Base-by-base conservation (phyloP, 2,888 invertebrate genomes). In the Pterobdella sp. region DNA sequence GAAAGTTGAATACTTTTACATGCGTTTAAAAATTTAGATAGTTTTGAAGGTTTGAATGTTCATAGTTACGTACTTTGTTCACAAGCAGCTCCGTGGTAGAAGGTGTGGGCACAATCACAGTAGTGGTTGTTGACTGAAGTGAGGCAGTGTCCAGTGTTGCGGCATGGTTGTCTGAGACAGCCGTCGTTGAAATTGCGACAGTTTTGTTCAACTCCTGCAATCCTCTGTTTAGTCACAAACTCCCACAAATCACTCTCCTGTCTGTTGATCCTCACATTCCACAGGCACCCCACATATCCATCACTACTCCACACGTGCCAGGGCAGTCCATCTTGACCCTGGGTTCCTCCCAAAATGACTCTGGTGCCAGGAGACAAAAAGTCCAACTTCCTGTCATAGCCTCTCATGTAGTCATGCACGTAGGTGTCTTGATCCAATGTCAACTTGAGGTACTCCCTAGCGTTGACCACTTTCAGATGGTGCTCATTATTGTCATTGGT, bases 31-130 rank as follows among this genome's bases (percentile, higher is more conserved):
- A n/a, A n/a, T n/a, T n/a, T n/a, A n/a, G n/a, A n/a, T n/a, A n/a
- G n/a, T n/a, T n/a, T n/a, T n/a, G n/a, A n/a, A n/a, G n/a, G n/a
- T n/a, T n/a, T n/a, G n/a, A n/a, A n/a, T n/a, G n/a, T n/a, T n/a
- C n/a, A n/a, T n/a, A n/a, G n/a, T n/a, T 36, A 76, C 77, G 65
- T 52, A 78, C 78, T 22, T 65, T 35, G 34, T 35, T 77, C 74
- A 52, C 78, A 78, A 37, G 68, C 68, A 4, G 64, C 68, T 7
- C 81, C 82, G 2, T 79, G 78, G 75, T 77, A 82, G 1, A 75
- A 75, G 0, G 81, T 81, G 22, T 78, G 79, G 10, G 80, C 75
- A 74, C 83, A 83, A 76, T 83, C 80, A 74, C 83, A 83, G 18
- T 74, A 63, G 73, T 78, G 80, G 0, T 78, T 75, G 7, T 76